A percentile compares a stretch with the other conserved stretches of the same genome.
phyloP scores from a whole-genome alignment of 2,113 vertebrate species.

The Melanerpes aurifrons region DNA sequence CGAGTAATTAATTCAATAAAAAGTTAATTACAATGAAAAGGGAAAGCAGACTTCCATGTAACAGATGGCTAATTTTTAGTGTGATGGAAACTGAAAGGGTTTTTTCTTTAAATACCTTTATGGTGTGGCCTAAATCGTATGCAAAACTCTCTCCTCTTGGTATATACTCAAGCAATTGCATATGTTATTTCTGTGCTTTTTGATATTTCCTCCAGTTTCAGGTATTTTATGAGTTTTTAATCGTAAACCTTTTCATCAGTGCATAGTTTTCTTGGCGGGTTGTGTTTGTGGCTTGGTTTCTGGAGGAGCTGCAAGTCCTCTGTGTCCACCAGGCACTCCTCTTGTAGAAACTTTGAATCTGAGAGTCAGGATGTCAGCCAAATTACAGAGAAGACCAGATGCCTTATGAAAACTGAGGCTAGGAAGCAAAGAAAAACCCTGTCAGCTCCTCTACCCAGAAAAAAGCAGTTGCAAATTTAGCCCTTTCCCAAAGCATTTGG shows the following conservation, averaged over 20 bases:
- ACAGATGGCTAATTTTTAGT: conserved; percentile 50
- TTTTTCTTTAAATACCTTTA: background rate
- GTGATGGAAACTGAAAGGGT: background rate
- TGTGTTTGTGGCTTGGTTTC: background rate
- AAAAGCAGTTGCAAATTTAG: background rate
- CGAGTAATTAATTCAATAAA: conserved; percentile 65
- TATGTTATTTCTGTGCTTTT: background rate
- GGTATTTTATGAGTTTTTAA: background rate
- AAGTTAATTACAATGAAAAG: conserved; percentile 54
- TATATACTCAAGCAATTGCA: background rate
- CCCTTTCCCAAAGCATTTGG: background rate
- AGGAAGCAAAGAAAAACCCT: background rate
- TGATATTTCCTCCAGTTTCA: background rate
- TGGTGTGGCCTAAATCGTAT: background rate
- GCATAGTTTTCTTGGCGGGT: background rate
- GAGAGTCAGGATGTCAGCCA: background rate
- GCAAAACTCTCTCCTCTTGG: background rate
- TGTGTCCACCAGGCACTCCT: background rate
- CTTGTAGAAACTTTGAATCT: background rate
- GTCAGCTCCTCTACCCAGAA: background rate
- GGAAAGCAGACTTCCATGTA: conserved; percentile 33
- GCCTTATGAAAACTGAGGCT: background rate
- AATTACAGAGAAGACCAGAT: background rate
- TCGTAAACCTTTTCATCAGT: background rate
- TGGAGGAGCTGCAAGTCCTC: background rate